These are phyloP conservation scores for Drosophila yooni DNA, from an alignment of 2,888 invertebrate genomes.

Conservation along the genomic window DNA sequence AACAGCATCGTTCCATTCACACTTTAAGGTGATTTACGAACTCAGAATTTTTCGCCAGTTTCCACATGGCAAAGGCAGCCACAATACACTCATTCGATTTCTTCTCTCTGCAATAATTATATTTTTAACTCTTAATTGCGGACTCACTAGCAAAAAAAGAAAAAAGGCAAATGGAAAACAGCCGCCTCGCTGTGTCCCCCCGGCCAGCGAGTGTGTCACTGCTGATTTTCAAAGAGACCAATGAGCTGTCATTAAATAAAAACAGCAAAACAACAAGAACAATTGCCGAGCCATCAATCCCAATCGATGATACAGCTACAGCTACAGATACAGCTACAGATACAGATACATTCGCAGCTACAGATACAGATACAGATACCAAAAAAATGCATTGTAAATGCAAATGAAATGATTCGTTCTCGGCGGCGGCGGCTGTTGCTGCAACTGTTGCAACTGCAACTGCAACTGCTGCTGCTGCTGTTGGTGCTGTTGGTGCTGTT, in stretches of 20 bases:
- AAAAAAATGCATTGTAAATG: conserved; percentile 76
- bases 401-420: conserved; percentile 67
- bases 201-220: conserved; percentile 16
- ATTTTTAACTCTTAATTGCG: conserved; percentile 83
- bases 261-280: conserved; percentile 69
- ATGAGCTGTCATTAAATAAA: conserved; percentile 83
- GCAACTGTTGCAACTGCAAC: conserved; percentile 60
- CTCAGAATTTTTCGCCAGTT: conserved; percentile 49
- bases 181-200: background rate
- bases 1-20: conserved; percentile 80
- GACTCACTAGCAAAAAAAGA: conserved; percentile 61
- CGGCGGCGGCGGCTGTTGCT: conserved; percentile 21
- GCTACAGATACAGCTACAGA: no score
- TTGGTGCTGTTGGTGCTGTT: conserved; percentile 37
- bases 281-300: conserved; percentile 80
- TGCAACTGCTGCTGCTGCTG: conserved; percentile 55
- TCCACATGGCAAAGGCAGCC: conserved; percentile 1
- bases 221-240: conserved; percentile 76
- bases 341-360: conserved; percentile 20
- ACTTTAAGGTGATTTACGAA: conserved; percentile 84
- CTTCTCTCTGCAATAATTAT: conserved; percentile 76
- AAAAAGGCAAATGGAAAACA: background rate
- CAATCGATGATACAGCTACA: conserved; percentile 72
- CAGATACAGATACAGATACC: conserved; percentile 60
- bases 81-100: conserved; percentile 1